Evolutionary conservation across 2,888 invertebrate genomes (phyloP), one percentile per base, ranked within the genome.

Genomic region (Dynastes grantii): DNA sequence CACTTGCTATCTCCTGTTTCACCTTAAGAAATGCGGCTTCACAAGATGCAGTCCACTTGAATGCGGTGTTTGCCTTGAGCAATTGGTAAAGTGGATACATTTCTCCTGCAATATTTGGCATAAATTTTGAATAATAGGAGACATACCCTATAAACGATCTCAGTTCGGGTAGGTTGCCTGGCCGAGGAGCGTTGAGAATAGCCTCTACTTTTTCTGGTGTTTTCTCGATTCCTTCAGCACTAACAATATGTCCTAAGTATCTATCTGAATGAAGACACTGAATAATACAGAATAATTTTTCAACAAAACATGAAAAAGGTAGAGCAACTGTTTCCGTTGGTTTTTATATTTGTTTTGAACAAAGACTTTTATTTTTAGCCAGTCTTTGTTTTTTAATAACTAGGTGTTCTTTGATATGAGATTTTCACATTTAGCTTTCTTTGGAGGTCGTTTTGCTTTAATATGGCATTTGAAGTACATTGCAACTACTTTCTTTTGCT

Each of bases 121-220:
- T 80, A 51, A 83, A 83, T 58, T 71, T 73, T 2, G 81, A 78
- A 64, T 83, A 83, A 76, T 81, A 83, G 9, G 82, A 81, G 1
- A 80, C 80, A 8, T 80, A 29, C 4, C 82, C 82, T 55, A 81
- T 49, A 55, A 84, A 82, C 27, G 73, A 65, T 49, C 78, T 58
- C 11, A 82, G 6, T 65, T 75, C 61, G 27, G 27, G 58, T 3
- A 77, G 27, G 22, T 76, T 70, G 45, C 27, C 65, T 37, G 77
- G 79, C 9, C 63, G 5, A 49, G 37, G 40, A 27, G 71, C 45
- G 11, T 58, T 49, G n/a, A 65, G n/a, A 11, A 78, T 73, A 9
- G 64, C 73, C 11, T 71, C 32, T 27, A 78, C 63, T 58, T 78
- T 78, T n/a, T 49, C 63, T 27, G 29, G 45, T 32, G 37, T n/a